These are phyloP conservation scores for Rambutsinella grinnellia DNA, from an alignment of 2,888 invertebrate species.

Conservation along the genomic window DNA sequence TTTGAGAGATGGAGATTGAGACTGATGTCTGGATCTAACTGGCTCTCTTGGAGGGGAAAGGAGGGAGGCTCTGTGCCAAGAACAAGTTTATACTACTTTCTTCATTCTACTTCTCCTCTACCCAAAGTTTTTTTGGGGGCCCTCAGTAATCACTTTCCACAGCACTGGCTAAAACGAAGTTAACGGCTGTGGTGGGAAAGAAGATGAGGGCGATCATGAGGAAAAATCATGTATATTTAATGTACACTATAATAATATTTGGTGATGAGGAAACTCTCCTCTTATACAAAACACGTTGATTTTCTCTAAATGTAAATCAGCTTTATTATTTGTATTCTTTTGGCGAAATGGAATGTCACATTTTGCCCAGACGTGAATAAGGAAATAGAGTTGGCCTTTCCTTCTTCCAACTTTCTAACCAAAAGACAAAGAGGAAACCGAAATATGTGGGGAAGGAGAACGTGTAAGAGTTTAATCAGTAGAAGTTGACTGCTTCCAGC, in stretches of 20 bases:
- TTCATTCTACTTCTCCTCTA: background rate
- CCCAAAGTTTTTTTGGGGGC: background rate
- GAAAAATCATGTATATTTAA: background rate
- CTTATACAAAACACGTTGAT: too few species aligned
- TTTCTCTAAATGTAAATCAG: too few species aligned
- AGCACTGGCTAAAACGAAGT: background rate
- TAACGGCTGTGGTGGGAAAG: conserved; percentile 9
- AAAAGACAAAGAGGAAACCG: too few species aligned
- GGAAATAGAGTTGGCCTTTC: too few species aligned
- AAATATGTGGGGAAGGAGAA: too few species aligned
- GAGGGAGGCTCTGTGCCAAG: background rate
- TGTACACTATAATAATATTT: conserved; percentile 10
- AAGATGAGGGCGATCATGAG: conserved; percentile 2
- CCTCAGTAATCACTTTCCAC: background rate
- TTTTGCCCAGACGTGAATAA: too few species aligned
- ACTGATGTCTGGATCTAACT: conserved; percentile 54
- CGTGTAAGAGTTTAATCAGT: too few species aligned
- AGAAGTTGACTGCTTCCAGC: too few species aligned
- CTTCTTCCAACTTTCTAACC: too few species aligned
- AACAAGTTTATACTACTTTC: background rate
- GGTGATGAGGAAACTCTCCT: conserved; percentile 5
- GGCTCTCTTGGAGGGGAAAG: background rate
- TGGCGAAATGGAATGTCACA: too few species aligned
- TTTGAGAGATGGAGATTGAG: conserved; percentile 67
- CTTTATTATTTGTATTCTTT: too few species aligned